Evolutionary conservation across 2,888 invertebrate genomes (phyloP).

Genomic region (Endotricha flammealis): DNA sequence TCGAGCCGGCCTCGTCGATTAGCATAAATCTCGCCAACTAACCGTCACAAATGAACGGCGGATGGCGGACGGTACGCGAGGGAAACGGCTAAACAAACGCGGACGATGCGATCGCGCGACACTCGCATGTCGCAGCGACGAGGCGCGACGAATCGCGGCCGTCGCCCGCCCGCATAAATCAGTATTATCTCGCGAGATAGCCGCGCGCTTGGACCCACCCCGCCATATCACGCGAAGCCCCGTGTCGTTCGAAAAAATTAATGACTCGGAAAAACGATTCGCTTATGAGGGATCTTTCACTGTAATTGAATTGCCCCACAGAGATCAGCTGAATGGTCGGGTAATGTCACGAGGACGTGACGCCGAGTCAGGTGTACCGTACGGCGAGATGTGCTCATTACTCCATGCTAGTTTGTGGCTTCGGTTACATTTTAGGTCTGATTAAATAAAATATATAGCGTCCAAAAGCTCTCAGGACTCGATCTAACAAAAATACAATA

Average conservation of each 20-base stretch:
- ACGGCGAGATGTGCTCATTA: too few species aligned
- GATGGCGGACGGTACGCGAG: slow-evolving; percentile 37
- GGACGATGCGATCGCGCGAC: slow-evolving; percentile 46
- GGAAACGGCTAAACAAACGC: slow-evolving; percentile 46
- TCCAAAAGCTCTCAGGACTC: too few species aligned
- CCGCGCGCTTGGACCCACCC: slow-evolving; percentile 67
- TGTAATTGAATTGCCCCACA: slow-evolving; percentile 76
- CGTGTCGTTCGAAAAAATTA: slow-evolving; percentile 78
- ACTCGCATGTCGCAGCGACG: slow-evolving; percentile 53
- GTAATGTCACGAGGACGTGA: slow-evolving; percentile 45
- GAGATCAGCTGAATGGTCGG: slow-evolving; percentile 65
- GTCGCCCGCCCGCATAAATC: slow-evolving; percentile 73
- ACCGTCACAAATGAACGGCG: slow-evolving; percentile 70
- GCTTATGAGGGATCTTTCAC: slow-evolving; percentile 78
- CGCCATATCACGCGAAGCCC: slow-evolving; percentile 70
- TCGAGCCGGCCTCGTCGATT: slow-evolving; percentile 71
- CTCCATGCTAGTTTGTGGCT: too few species aligned
- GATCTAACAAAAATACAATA: too few species aligned
- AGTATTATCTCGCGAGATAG: slow-evolving; percentile 78
- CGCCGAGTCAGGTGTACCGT: slow-evolving; percentile 45
- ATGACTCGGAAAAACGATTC: slow-evolving; percentile 79
- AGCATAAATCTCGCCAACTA: slow-evolving; percentile 77
- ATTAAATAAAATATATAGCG: too few species aligned
- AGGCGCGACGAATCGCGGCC: slow-evolving; percentile 74
- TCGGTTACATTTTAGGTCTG: too few species aligned